Evolutionary conservation across 2,888 invertebrate species (phyloP).

Genomic region (Imbricaverruca yamaguchii): DNA sequence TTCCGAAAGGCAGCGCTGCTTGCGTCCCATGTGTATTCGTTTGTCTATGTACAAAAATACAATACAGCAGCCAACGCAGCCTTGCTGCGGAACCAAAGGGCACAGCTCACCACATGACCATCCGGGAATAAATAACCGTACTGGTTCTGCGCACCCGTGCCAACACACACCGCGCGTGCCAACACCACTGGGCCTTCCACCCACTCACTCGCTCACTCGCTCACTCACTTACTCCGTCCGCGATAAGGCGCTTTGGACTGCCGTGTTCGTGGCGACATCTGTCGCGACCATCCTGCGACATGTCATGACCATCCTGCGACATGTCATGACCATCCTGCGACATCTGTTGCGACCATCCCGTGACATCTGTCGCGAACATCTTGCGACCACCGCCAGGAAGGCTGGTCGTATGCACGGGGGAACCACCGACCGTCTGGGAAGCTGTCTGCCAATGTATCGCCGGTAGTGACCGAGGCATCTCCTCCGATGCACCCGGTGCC

Average conservation of each 20-base stretch:
- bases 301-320: neutral
- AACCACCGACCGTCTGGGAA: too few species aligned
- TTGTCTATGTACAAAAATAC: conserved; percentile 2
- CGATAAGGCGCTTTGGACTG: neutral
- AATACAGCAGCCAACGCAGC: neutral
- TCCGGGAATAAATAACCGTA: neutral
- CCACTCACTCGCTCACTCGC: neutral
- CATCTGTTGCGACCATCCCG: neutral
- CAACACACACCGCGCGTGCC: neutral
- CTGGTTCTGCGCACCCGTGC: neutral
- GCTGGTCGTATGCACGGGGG: too few species aligned
- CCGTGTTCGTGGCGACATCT: too few species aligned
- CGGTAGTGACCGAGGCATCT: too few species aligned
- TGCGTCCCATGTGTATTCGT: neutral
- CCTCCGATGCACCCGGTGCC: too few species aligned
- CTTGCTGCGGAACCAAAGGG: neutral
- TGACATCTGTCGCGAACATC: neutral
- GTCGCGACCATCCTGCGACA: neutral
- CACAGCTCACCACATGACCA: neutral
- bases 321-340: neutral
- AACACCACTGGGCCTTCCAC: neutral
- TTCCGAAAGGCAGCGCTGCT: neutral
- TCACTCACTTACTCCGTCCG: neutral
- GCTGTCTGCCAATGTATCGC: too few species aligned
- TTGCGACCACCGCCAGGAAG: too few species aligned